phyloP scores from a whole-genome alignment of 2,888 invertebrate genomes.

The Chrysopilus asiliformis region DNA sequence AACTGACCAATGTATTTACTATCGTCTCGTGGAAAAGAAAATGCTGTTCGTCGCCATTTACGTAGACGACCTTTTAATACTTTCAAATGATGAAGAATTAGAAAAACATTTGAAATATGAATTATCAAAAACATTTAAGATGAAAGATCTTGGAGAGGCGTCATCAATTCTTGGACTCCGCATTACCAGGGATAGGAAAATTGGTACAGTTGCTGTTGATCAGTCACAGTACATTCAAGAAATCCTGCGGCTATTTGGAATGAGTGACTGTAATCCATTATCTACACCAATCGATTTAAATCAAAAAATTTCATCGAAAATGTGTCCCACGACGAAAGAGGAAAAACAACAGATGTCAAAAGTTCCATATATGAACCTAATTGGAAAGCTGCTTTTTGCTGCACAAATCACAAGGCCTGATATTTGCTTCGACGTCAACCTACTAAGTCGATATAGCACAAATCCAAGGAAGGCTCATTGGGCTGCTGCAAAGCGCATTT shows the following conservation, averaged over 20 bases:
- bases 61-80: constrained; percentile 17
- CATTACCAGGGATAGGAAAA: constrained; percentile 8
- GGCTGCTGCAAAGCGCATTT: constrained; percentile 4
- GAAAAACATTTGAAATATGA: constrained; percentile 11
- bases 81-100: constrained; percentile 12
- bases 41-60: constrained; percentile 17
- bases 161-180: constrained; percentile 14
- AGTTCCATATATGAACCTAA: constrained; percentile 10
- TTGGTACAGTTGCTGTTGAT: constrained; percentile 13
- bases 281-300: constrained; percentile 11
- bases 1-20: constrained; percentile 10
- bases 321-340: constrained; percentile 11
- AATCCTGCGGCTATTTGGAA: constrained; percentile 11
- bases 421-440: constrained; percentile 6
- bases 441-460: constrained; percentile 1
- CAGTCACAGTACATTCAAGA: constrained; percentile 14
- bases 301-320: constrained; percentile 11
- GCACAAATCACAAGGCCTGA: constrained; percentile 7
- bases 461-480: constrained; percentile 8
- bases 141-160: constrained; percentile 15
- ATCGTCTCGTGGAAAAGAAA: too few relatives aligned
- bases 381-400: constrained; percentile 8
- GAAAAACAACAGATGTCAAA: constrained; percentile 9
- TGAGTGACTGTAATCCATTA: constrained; percentile 12
- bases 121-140: constrained; percentile 12